phyloP scores from a whole-genome alignment of 2,888 invertebrate species.

The Cyrtodaria siliqua region DNA sequence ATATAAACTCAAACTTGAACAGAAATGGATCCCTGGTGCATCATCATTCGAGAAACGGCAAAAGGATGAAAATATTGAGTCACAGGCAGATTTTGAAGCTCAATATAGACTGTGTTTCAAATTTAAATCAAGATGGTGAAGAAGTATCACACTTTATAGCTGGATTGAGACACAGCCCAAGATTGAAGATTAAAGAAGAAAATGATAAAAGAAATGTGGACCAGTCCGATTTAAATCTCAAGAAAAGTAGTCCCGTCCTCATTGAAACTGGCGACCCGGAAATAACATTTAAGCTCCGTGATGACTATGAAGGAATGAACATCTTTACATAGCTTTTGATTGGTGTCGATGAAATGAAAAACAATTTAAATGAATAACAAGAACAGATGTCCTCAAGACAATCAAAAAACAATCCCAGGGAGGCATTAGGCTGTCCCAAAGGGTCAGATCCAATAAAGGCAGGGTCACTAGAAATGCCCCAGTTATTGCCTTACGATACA shows the following conservation, averaged over 20 bases:
- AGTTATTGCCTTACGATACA: constrained; percentile 50
- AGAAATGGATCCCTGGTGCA: constrained; percentile 12
- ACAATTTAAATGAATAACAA: constrained; percentile 1
- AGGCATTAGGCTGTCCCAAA: constrained; percentile 6
- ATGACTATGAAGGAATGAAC: constrained; percentile 33
- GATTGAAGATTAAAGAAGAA: constrained; percentile 49
- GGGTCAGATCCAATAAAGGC: constrained; percentile 8
- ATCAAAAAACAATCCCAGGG: constrained; percentile 13
- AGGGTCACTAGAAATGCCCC: constrained; percentile 48
- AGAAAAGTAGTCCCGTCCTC: constrained; percentile 1
- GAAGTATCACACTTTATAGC: constrained; percentile 10
- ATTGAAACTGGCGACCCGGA: constrained; percentile 47
- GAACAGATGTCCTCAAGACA: background rate
- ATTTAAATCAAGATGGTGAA: constrained; percentile 4
- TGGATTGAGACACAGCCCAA: constrained; percentile 63
- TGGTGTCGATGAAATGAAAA: constrained; percentile 46
- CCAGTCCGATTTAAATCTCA: constrained; percentile 29
- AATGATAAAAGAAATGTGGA: constrained; percentile 1
- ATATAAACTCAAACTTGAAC: too few relatives aligned
- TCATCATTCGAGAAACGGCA: constrained; percentile 31
- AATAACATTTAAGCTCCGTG: constrained; percentile 45
- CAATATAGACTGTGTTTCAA: constrained; percentile 40
- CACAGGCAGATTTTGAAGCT: constrained; percentile 32
- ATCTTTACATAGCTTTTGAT: constrained; percentile 58
- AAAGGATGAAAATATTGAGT: constrained; percentile 26